Conservation (phyloP, 2,888 invertebrate genomes). For the Tipula helvola region DNA sequence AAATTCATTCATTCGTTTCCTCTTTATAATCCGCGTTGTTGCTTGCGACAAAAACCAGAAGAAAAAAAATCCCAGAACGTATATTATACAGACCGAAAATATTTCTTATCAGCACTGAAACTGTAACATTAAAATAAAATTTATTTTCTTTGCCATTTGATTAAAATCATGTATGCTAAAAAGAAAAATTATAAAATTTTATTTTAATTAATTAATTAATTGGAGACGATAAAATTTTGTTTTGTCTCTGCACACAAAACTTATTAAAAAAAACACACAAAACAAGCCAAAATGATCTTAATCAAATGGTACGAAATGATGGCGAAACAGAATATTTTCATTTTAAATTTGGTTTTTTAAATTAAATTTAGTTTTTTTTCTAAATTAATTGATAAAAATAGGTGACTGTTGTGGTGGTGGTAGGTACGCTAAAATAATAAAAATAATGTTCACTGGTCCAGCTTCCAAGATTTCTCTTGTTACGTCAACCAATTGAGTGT, state of each 20-base stretch:
- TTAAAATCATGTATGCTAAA: not conserved
- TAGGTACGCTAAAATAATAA: no score
- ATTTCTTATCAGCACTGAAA: not conserved
- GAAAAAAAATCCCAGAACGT: not conserved
- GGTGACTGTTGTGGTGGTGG: no score
- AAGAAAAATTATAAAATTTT: not conserved
- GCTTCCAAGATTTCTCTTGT: no score
- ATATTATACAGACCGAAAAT: not conserved
- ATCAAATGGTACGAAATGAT: not conserved
- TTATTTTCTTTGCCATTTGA: not conserved
- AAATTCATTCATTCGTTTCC: not conserved
- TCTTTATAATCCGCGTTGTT: not conserved
- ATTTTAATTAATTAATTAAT: not conserved
- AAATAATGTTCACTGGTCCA: no score
- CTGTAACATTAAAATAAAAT: not conserved
- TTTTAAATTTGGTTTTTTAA: no score
- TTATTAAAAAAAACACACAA: not conserved
- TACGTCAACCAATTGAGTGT: no score
- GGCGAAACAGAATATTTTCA: no score
- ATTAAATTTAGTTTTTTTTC: no score
- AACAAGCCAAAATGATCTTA: not conserved
- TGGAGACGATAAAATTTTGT: not conserved
- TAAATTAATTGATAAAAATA: no score
- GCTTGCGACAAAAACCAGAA: not conserved
- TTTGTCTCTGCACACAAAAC: not conserved